A percentile compares a stretch with the other conserved stretches of the same genome.
Conservation (phyloP, 2,888 invertebrate species). For the Thymelicus acteon region DNA sequence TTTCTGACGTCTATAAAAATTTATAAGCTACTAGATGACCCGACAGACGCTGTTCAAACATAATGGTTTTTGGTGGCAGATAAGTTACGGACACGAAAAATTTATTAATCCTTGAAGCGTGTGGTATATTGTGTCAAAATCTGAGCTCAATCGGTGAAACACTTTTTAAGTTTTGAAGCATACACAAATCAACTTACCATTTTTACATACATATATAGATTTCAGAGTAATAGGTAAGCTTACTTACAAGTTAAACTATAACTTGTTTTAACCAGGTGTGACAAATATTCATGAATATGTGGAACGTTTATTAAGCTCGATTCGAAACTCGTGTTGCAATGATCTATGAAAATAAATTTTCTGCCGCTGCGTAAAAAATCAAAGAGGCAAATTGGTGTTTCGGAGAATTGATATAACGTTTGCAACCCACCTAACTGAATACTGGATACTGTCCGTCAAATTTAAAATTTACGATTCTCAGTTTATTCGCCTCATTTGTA, state of each 20-base stretch:
- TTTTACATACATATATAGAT: not conserved
- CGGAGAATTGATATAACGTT: not conserved
- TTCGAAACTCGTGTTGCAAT: slow-evolving; percentile 19
- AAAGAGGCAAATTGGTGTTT: not conserved
- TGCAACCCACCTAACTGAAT: not conserved
- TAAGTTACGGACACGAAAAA: no score
- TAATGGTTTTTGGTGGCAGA: no score
- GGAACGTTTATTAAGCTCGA: slow-evolving; percentile 29
- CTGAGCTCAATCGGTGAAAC: no score
- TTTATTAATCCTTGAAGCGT: no score
- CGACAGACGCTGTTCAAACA: no score
- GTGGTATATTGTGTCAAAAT: no score
- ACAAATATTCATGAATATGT: slow-evolving; percentile 32
- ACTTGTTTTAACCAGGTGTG: slow-evolving; percentile 30
- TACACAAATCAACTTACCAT: no score
- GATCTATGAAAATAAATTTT: slow-evolving; percentile 28
- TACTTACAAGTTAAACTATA: slow-evolving; percentile 8
- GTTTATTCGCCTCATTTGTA: no score
- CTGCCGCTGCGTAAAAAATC: slow-evolving; percentile 27
- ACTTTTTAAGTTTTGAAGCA: no score
- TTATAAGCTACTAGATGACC: not conserved
- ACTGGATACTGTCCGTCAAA: no score
- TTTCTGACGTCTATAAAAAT: not conserved
- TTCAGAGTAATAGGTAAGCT: not conserved
- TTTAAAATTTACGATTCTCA: no score